Evolutionary conservation across 2,888 invertebrate genomes (phyloP).

Genomic region (Cryptophagus acutangulus): DNA sequence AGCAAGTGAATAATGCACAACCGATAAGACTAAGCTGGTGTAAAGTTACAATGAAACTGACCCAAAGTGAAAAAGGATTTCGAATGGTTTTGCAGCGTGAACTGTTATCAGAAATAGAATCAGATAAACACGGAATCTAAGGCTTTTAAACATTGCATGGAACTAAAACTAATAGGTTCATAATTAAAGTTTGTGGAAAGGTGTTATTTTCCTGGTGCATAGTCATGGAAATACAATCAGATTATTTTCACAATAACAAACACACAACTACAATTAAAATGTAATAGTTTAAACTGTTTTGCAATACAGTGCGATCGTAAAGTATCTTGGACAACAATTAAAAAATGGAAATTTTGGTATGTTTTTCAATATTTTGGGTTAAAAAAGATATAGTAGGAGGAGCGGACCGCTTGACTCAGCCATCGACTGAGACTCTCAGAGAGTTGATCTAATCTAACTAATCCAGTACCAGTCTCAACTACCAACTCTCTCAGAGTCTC

Average conservation of each 20-base stretch:
- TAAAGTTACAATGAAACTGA: constrained; percentile 26
- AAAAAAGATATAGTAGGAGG: no score
- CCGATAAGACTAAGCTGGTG: constrained; percentile 10
- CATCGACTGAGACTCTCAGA: no score
- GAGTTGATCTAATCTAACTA: no score
- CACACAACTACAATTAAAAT: no score
- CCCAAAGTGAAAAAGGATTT: constrained; percentile 26
- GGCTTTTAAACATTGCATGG: constrained; percentile 30
- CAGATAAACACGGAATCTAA: constrained; percentile 34
- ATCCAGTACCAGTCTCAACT: no score
- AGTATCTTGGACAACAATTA: no score
- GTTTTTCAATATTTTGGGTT: no score
- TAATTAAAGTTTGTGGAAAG: constrained; percentile 26
- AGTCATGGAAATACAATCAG: constrained; percentile 5
- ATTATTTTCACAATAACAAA: constrained; percentile 1
- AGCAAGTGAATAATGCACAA: constrained; percentile 1
- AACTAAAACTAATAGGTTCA: constrained; percentile 24
- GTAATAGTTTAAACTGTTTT: no score
- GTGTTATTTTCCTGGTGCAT: constrained; percentile 24
- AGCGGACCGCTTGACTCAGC: no score
- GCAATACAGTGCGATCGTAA: no score
- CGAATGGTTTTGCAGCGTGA: constrained; percentile 25
- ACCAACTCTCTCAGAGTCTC: no score
- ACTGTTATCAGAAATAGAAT: constrained; percentile 40
- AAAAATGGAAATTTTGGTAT: no score